phyloP scores from a whole-genome alignment of 2,113 vertebrate genomes.

The Montifringilla adamsi region DNA sequence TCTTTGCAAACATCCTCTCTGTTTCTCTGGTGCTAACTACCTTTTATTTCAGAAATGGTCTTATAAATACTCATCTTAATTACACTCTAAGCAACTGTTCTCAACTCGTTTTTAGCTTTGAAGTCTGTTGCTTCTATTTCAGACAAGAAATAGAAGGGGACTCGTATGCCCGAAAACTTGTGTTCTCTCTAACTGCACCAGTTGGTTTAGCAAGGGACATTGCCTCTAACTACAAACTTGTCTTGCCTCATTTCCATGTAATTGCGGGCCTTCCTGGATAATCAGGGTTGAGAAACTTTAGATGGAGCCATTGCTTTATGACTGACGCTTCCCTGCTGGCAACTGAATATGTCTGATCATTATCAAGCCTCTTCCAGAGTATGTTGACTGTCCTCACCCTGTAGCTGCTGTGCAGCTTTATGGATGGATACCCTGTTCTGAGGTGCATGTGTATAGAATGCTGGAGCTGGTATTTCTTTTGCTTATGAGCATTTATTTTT shows the following conservation, averaged over 20 bases:
- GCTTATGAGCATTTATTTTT: not conserved
- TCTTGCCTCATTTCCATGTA: not conserved
- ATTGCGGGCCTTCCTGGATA: not conserved
- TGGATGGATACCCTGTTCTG: not conserved
- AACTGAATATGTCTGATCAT: not conserved
- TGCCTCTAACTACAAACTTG: not conserved
- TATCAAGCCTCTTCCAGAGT: not conserved
- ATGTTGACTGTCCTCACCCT: not conserved
- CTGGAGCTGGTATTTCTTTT: not conserved
- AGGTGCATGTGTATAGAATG: not conserved
- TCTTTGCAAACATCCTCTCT: conserved; percentile 6
- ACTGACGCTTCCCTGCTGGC: not conserved
- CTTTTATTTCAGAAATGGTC: conserved; percentile 52
- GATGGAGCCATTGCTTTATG: not conserved
- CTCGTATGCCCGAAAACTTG: conserved; percentile 26
- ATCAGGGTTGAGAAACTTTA: not conserved
- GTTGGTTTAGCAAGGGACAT: conserved; percentile 16
- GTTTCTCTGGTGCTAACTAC: conserved; percentile 45
- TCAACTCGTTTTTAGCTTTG: conserved; percentile 63
- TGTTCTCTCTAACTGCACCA: not conserved
- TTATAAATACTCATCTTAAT: conserved; percentile 64
- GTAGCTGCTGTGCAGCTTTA: not conserved
- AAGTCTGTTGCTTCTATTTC: conserved; percentile 68
- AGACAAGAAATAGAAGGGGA: conserved; percentile 41
- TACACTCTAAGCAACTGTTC: conserved; percentile 62